These are phyloP conservation scores for Tetragonula clypearis DNA, from an alignment of 1,140 invertebrate species.

Conservation along the genomic window DNA sequence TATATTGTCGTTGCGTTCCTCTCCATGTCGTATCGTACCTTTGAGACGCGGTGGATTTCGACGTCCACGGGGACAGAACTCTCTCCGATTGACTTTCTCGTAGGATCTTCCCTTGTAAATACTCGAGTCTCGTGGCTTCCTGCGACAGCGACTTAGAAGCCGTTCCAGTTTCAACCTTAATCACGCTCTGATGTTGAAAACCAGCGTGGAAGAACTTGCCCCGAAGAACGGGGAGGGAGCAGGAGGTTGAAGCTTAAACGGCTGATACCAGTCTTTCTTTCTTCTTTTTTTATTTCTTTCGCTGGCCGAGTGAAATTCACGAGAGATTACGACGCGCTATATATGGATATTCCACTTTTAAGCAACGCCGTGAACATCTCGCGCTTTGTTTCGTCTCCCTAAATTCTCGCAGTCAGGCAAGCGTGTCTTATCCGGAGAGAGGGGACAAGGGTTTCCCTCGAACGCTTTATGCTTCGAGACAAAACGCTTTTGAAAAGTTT, in stretches of 20 bases:
- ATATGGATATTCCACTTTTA: background rate
- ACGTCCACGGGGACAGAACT: constrained; percentile 37
- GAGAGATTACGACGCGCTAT: background rate
- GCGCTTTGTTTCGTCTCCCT: constrained; percentile 42
- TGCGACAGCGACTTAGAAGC: constrained; percentile 40
- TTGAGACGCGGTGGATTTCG: constrained; percentile 26
- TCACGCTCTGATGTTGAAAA: constrained; percentile 4
- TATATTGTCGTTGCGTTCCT: background rate
- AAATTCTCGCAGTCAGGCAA: constrained; percentile 48
- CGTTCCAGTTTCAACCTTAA: constrained; percentile 11
- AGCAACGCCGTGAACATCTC: background rate
- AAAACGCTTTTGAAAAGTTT: constrained; percentile 57
- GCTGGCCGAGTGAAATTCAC: background rate
- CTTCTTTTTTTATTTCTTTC: background rate
- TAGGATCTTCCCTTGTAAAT: constrained; percentile 43
- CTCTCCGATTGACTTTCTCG: background rate
- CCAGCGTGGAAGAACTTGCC: background rate
- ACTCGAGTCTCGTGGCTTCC: constrained; percentile 51
- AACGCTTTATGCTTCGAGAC: constrained; percentile 52
- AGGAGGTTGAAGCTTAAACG: background rate
- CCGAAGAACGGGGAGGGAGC: background rate
- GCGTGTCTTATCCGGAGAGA: constrained; percentile 40
- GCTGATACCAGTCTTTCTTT: too few species aligned
- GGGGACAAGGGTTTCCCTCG: constrained; percentile 28
- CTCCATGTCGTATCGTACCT: background rate